Evolutionary conservation across 2,113 vertebrate genomes (phyloP).

Genomic region (Phrynosoma platyrhinos): DNA sequence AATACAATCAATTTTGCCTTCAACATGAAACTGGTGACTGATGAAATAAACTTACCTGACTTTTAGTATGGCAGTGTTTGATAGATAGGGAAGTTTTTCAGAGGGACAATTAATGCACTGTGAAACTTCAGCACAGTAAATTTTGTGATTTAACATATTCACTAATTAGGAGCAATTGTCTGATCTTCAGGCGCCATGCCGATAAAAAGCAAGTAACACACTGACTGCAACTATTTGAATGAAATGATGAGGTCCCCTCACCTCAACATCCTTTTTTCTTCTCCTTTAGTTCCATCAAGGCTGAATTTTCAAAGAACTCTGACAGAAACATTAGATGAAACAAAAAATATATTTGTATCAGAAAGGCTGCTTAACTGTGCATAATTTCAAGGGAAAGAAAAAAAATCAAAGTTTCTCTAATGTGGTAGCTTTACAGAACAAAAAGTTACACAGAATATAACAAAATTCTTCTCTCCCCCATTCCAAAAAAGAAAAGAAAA

Average conservation of each 20-base stretch:
- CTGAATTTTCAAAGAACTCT: conserved; percentile 15
- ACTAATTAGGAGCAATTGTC: conserved; percentile 25
- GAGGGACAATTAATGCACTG: conserved; percentile 5
- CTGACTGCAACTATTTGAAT: conserved; percentile 18
- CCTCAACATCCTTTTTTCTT: too few relatives aligned
- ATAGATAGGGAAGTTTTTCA: conserved; percentile 1
- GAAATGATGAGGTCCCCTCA: background rate
- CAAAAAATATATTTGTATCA: background rate
- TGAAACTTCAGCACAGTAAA: background rate
- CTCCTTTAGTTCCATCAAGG: background rate
- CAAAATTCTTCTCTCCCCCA: background rate
- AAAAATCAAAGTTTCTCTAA: background rate
- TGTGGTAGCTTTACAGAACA: background rate
- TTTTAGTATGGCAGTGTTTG: background rate
- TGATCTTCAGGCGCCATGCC: conserved; percentile 27
- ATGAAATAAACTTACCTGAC: too few relatives aligned
- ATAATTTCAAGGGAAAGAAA: conserved; percentile 3
- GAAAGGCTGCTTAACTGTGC: conserved; percentile 22
- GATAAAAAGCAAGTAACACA: conserved; percentile 23
- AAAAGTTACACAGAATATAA: conserved; percentile 17
- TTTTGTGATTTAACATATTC: conserved; percentile 22
- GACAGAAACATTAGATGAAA: conserved; percentile 30
- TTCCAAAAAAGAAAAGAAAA: background rate
- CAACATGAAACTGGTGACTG: too few relatives aligned
- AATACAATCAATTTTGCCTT: too few relatives aligned